Evolutionary conservation across 2,888 invertebrate species (phyloP).

Genomic region (Abscondita cerata): DNA sequence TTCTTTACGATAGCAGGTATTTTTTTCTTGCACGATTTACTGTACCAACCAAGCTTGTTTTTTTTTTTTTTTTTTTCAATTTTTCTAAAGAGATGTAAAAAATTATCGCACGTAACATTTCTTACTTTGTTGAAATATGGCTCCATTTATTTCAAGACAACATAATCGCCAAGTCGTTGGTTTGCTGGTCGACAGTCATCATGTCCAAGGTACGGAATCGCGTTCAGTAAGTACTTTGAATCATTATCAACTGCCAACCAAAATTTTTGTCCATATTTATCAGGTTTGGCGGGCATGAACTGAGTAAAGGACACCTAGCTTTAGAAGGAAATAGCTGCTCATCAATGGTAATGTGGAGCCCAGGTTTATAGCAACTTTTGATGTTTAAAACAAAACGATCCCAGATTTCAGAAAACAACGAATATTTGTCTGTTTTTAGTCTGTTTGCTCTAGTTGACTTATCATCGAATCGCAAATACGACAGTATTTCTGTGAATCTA

Average conservation of each 20-base stretch:
- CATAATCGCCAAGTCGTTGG: neutral
- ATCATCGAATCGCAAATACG: too few relatives aligned
- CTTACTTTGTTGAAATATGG: neutral
- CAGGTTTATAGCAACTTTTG: slow-evolving; percentile 25
- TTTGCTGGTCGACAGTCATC: neutral
- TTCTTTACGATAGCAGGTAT: neutral
- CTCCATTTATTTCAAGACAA: neutral
- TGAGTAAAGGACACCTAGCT: slow-evolving; percentile 1
- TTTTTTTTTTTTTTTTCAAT: too few relatives aligned
- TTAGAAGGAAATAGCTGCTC: slow-evolving; percentile 42
- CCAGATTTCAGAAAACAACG: neutral
- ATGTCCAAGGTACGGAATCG: neutral
- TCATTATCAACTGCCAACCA: slow-evolving; percentile 12
- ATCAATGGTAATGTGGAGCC: slow-evolving; percentile 37
- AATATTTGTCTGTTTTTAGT: too few relatives aligned
- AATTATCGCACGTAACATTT: slow-evolving; percentile 23
- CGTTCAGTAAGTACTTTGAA: neutral
- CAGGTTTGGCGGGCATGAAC: slow-evolving; percentile 46
- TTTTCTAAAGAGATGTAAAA: neutral
- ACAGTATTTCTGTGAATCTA: too few relatives aligned
- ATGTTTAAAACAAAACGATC: neutral
- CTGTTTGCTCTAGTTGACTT: too few relatives aligned
- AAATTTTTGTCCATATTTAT: neutral
- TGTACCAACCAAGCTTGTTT: slow-evolving; percentile 32
- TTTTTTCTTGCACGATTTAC: slow-evolving; percentile 17